Percentiles rank a stretch among this genome's conserved stretches.
Conservation (phyloP, 2,113 vertebrate genomes). For the Bettongia penicillata region DNA sequence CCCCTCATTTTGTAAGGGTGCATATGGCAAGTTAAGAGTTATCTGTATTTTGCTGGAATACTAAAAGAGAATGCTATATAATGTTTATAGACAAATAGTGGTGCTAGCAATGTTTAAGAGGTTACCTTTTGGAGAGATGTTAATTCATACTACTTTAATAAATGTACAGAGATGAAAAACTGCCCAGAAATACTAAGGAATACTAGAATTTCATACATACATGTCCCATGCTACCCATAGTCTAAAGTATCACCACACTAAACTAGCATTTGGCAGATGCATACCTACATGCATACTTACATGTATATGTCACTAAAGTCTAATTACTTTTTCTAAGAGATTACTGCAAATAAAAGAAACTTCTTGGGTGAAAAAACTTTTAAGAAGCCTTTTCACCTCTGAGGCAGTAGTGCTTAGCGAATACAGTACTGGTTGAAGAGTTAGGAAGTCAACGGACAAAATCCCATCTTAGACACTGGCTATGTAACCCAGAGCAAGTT, state of each 20-base stretch:
- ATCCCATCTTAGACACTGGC: not conserved
- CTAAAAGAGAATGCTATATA: conserved; percentile 12
- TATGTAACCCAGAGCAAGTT: not conserved
- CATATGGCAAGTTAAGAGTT: not conserved
- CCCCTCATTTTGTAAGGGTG: not conserved
- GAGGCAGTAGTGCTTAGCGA: not conserved
- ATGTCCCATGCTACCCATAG: not conserved
- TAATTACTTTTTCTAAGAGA: not conserved
- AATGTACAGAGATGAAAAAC: conserved; percentile 38
- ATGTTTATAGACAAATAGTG: conserved; percentile 53
- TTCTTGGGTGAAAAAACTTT: not conserved
- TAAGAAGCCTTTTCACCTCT: not conserved
- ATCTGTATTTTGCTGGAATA: conserved; percentile 24
- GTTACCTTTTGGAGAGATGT: conserved; percentile 53
- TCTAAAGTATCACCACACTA: not conserved
- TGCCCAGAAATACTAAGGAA: not conserved
- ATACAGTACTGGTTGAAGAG: not conserved
- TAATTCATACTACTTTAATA: conserved; percentile 57
- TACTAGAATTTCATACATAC: not conserved
- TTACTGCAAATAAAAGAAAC: not conserved
- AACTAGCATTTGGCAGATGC: not conserved
- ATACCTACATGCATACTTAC: not conserved
- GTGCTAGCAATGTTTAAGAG: conserved; percentile 21
- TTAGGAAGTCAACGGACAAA: not conserved
- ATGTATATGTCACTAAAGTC: not conserved